phyloP scores from a whole-genome alignment of 2,888 invertebrate species.

The Aquatica leii region DNA sequence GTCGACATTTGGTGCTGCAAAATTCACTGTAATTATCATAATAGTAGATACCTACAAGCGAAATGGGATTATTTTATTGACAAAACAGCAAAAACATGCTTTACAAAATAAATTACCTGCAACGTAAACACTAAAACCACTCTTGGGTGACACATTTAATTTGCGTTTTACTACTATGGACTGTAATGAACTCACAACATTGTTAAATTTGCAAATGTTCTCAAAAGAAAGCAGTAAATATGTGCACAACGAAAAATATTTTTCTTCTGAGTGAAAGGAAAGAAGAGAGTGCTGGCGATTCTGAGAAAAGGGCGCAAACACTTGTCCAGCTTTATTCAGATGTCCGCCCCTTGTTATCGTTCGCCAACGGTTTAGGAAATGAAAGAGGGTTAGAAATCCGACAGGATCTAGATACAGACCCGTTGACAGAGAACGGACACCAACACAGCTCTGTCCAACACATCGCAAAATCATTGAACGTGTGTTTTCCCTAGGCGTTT shows the following conservation, averaged over 20 bases:
- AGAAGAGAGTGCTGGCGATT: constrained; percentile 33
- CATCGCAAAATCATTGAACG: constrained; percentile 37
- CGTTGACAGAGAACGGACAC: constrained; percentile 49
- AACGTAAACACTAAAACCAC: constrained; percentile 28
- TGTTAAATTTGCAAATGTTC: constrained; percentile 14
- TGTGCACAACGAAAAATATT: not conserved
- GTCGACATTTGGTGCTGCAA: constrained; percentile 27
- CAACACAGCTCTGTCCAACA: constrained; percentile 48
- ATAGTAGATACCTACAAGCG: constrained; percentile 24
- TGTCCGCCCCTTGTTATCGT: constrained; percentile 49
- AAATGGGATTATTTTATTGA: constrained; percentile 32
- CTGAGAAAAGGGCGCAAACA: constrained; percentile 49
- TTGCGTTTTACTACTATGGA: constrained; percentile 22
- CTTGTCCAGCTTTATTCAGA: constrained; percentile 52
- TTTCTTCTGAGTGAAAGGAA: constrained; percentile 9
- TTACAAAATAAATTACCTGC: constrained; percentile 35
- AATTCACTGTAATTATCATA: constrained; percentile 30
- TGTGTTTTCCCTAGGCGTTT: constrained; percentile 37
- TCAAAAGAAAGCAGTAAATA: constrained; percentile 19
- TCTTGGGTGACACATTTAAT: constrained; percentile 36
- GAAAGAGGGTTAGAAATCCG: constrained; percentile 56
- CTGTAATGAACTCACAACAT: constrained; percentile 15
- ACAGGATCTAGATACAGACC: constrained; percentile 52
- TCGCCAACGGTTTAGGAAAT: constrained; percentile 50
- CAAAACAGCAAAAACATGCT: constrained; percentile 29